Evolutionary conservation across 2,113 vertebrate species (phyloP).

Genomic region (Callithrix jacchus): DNA sequence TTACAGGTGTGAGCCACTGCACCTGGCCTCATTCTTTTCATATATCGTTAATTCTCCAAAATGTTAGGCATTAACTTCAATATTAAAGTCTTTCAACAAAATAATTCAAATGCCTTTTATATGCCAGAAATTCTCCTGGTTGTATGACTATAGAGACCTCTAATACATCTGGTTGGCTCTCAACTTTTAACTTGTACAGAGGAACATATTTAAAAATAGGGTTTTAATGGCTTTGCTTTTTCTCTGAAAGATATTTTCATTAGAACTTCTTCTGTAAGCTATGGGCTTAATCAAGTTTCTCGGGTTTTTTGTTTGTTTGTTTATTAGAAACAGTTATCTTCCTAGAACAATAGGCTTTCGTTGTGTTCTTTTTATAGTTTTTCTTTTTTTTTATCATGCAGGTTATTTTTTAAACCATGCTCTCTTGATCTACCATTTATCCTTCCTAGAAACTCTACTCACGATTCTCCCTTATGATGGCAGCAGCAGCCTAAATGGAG

Average conservation of each 20-base stretch:
- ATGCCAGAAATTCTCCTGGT: neutral
- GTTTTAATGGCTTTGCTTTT: conserved; percentile 29
- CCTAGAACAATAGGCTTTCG: neutral
- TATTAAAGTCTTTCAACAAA: neutral
- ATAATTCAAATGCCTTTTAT: neutral
- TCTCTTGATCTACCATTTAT: neutral
- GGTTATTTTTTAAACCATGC: neutral
- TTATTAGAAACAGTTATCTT: neutral
- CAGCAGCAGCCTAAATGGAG: too few species aligned
- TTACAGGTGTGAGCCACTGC: too few species aligned
- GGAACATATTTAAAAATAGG: neutral
- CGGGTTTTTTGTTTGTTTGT: neutral
- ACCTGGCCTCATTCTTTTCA: neutral
- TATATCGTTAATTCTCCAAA: neutral
- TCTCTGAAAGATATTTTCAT: neutral
- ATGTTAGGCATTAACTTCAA: neutral
- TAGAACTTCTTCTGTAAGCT: neutral
- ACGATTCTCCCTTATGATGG: neutral
- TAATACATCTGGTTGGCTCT: neutral
- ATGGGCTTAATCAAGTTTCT: neutral
- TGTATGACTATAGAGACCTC: neutral
- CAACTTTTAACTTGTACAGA: neutral
- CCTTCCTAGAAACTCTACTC: neutral
- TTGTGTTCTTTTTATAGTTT: neutral
- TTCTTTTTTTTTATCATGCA: neutral